phyloP scores from a whole-genome alignment of 2,797 vertebrate species.

The Molossus alvarezi region DNA sequence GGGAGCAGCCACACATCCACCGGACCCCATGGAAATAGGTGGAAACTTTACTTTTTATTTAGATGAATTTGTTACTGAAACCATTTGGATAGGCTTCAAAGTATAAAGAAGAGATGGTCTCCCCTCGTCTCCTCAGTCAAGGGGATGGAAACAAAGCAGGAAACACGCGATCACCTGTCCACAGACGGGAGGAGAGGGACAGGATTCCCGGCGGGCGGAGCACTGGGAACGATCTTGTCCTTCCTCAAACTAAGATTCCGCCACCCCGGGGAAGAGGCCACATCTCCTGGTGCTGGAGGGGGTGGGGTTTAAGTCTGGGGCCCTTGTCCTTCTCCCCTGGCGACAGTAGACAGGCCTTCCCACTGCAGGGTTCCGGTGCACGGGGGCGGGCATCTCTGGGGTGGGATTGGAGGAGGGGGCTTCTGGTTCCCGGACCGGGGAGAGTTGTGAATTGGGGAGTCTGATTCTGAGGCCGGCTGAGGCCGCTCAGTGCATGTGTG shows the following conservation, averaged over 20 bases:
- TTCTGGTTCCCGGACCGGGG: background rate
- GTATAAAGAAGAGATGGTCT: conserved; percentile 65
- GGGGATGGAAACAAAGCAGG: background rate
- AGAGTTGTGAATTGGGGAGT: background rate
- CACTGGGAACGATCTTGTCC: conserved; percentile 43
- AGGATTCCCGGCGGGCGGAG: background rate
- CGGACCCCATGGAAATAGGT: background rate
- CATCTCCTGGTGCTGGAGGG: fast-evolving
- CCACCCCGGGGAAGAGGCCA: background rate
- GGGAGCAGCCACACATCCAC: too few species aligned
- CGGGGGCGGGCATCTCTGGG: background rate
- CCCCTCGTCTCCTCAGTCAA: conserved; percentile 67
- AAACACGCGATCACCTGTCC: conserved; percentile 34
- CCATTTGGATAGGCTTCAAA: conserved; percentile 69
- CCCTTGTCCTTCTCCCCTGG: background rate
- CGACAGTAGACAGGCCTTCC: background rate
- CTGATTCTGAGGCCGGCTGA: background rate
- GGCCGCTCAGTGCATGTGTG: background rate
- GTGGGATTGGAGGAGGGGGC: background rate
- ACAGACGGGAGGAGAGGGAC: background rate
- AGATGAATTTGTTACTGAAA: conserved; percentile 70
- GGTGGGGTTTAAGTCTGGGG: background rate
- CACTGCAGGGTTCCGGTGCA: background rate
- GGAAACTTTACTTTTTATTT: conserved; percentile 59
- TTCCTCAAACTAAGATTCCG: background rate